These are phyloP conservation scores for Malurus alboscapulatus DNA, from an alignment of 2,113 vertebrate genomes.

Conservation along the genomic window DNA sequence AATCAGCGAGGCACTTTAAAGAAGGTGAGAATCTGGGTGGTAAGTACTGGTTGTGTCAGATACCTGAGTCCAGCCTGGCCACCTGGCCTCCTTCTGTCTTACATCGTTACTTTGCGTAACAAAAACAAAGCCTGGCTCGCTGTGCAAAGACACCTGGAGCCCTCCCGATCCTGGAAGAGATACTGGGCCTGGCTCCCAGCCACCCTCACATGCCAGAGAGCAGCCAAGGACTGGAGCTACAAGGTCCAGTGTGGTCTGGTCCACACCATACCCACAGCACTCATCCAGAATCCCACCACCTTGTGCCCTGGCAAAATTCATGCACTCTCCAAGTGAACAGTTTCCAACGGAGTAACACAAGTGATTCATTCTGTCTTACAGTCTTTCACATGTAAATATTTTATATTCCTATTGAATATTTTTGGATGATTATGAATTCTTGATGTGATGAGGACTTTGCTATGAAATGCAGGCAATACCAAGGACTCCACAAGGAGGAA, in stretches of 20 bases:
- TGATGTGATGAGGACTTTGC: constrained; percentile 76
- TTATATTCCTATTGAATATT: constrained; percentile 80
- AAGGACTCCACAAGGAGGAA: constrained; percentile 65
- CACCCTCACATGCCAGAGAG: background rate
- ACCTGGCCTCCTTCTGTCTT: constrained; percentile 51
- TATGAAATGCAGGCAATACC: constrained; percentile 68
- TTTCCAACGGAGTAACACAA: constrained; percentile 43
- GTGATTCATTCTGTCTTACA: constrained; percentile 63
- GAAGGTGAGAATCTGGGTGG: background rate
- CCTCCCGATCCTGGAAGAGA: background rate
- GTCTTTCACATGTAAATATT: constrained; percentile 79
- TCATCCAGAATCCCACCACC: background rate
- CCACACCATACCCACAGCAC: background rate
- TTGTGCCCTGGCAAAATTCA: background rate
- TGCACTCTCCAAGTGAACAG: constrained; percentile 15
- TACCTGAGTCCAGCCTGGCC: background rate
- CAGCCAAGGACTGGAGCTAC: background rate
- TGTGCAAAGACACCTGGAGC: background rate
- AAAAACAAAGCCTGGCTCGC: background rate
- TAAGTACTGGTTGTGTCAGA: background rate
- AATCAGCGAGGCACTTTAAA: background rate
- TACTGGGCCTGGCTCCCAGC: background rate
- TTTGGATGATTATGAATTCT: constrained; percentile 81
- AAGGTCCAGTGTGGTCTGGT: background rate
- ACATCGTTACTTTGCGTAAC: background rate